Evolutionary conservation across 1,140 invertebrate genomes (phyloP).

Genomic region (Drosophila parabipectinata): DNA sequence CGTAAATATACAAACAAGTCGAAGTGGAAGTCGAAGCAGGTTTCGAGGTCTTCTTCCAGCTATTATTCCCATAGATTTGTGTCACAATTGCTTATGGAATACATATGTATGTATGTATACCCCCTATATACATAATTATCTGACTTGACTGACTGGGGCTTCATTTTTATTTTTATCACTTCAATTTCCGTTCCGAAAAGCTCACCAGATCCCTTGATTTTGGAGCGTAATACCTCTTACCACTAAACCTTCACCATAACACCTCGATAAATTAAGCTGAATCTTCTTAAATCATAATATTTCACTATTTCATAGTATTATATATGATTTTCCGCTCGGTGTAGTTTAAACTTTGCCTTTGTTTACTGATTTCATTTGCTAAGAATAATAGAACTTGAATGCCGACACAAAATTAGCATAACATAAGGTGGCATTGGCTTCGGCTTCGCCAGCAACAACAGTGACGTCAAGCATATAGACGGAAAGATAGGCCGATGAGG

Average conservation of each 20-base stretch:
- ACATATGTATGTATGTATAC: too few species aligned
- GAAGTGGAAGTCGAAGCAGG: constrained; percentile 4
- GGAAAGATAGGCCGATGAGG: too few species aligned
- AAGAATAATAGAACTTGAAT: constrained; percentile 52
- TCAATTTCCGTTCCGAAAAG: constrained; percentile 67
- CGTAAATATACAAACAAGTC: constrained; percentile 30
- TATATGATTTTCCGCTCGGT: neutral
- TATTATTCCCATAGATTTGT: constrained; percentile 45
- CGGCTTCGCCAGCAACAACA: constrained; percentile 4
- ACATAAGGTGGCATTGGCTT: constrained; percentile 38
- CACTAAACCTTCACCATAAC: too few species aligned
- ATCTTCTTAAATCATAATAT: too few species aligned
- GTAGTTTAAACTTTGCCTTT: constrained; percentile 30
- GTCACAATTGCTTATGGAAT: constrained; percentile 36
- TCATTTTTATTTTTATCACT: constrained; percentile 73
- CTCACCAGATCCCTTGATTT: too few species aligned
- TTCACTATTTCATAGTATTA: too few species aligned
- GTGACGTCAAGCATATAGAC: constrained; percentile 44
- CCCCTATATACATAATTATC: constrained; percentile 35
- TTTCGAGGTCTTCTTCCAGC: constrained; percentile 21
- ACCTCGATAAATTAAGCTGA: too few species aligned
- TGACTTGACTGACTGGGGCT: constrained; percentile 2
- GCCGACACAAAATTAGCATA: constrained; percentile 59
- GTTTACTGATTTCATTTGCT: constrained; percentile 54
- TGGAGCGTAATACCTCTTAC: too few species aligned